Conservation (phyloP, 2,113 vertebrate species). For the Balaenoptera acutorostrata region DNA sequence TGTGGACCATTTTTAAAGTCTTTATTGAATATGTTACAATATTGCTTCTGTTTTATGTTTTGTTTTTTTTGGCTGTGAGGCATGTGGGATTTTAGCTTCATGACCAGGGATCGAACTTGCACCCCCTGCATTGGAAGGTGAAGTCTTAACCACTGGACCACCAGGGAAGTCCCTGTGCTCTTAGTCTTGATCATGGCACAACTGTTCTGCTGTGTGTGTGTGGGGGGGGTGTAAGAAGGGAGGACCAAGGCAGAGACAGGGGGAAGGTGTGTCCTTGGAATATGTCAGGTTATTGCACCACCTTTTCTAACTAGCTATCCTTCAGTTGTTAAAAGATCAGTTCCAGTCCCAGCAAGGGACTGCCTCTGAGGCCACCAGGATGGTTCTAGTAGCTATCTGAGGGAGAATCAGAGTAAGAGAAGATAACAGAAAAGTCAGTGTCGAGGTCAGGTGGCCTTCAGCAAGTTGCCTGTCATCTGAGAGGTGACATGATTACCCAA, state of each 20-base stretch:
- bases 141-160: too few relatives aligned
- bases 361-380: neutral
- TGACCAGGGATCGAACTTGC: too few relatives aligned
- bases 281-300: neutral
- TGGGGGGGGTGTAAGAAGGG: accelerated
- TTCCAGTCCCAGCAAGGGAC: neutral
- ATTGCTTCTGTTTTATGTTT: too few relatives aligned
- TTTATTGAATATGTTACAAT: too few relatives aligned
- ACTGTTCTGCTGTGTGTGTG: neutral
- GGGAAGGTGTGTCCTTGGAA: neutral
- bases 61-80: too few relatives aligned
- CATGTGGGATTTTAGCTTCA: too few relatives aligned
- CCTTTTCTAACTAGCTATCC: neutral
- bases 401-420: neutral
- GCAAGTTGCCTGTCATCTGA: neutral
- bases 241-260: neutral
- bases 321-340: neutral
- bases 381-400: neutral
- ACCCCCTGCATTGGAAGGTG: too few relatives aligned
- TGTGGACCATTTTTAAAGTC: too few relatives aligned
- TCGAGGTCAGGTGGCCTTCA: neutral
- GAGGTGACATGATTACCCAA: neutral
- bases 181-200: neutral
- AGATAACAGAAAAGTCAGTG: neutral
- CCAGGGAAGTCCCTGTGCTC: neutral